Percentiles rank a stretch among this genome's conserved stretches.
Conservation (phyloP, 1,140 invertebrate species). For the Elysia chlorotica region DNA sequence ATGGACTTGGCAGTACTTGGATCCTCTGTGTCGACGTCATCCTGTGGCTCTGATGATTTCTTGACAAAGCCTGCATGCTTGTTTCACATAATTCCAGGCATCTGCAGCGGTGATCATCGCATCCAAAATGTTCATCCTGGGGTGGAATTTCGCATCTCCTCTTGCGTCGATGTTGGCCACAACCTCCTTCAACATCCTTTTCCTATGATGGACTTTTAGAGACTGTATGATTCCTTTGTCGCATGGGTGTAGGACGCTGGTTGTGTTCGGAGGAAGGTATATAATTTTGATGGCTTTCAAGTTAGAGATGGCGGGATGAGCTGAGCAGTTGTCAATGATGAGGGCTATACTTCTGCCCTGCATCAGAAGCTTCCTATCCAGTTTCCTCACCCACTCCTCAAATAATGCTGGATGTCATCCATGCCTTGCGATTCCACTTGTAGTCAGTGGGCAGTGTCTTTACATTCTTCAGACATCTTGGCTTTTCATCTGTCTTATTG, state of each 20-base stretch:
- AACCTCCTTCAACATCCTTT: not conserved
- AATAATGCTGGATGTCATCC: slow-evolving; percentile 29
- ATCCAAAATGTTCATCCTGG: not conserved
- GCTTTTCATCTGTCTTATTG: too few relatives aligned
- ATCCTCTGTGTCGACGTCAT: too few relatives aligned
- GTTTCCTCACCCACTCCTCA: slow-evolving; percentile 26
- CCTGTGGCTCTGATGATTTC: too few relatives aligned
- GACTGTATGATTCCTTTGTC: slow-evolving; percentile 18
- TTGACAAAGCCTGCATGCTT: too few relatives aligned
- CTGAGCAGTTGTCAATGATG: slow-evolving; percentile 33
- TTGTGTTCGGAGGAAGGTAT: slow-evolving; percentile 31
- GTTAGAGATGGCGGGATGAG: slow-evolving; percentile 29
- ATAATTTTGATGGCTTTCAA: slow-evolving; percentile 12
- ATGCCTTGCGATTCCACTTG: slow-evolving; percentile 31
- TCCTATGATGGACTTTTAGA: not conserved
- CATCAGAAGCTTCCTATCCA: slow-evolving; percentile 14
- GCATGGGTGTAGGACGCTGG: slow-evolving; percentile 26
- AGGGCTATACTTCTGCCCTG: slow-evolving; percentile 18
- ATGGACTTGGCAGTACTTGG: too few relatives aligned
- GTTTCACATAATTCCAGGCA: not conserved
- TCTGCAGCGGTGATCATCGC: not conserved
- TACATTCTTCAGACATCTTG: slow-evolving; percentile 61
- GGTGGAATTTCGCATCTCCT: not conserved
- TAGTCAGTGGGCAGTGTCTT: slow-evolving; percentile 22
- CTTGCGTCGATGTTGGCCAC: not conserved